Percentiles rank a stretch among this genome's conserved stretches.
These are phyloP conservation scores for Drosophila parthenogenetica DNA, from an alignment of 2,888 invertebrate species.

Conservation along the genomic window DNA sequence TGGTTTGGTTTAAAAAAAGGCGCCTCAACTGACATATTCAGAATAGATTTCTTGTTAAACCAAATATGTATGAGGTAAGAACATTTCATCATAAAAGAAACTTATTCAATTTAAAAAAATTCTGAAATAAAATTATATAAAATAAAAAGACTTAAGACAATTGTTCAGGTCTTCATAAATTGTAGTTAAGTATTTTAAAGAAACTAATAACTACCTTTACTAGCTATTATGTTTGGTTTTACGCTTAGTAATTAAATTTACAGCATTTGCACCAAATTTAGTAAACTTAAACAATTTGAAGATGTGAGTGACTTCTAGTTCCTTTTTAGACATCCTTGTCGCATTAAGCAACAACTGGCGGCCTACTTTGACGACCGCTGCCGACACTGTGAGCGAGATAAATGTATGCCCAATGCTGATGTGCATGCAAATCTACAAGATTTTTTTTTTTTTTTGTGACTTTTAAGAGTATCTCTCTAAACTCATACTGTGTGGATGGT, in stretches of 20 bases:
- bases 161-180: no score
- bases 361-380: conserved; percentile 49
- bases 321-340: conserved; percentile 43
- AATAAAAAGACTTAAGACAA: no score
- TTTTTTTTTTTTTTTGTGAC: conserved; percentile 38
- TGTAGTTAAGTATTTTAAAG: no score
- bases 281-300: neutral
- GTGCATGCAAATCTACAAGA: conserved; percentile 76
- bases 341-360: conserved; percentile 61
- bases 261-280: neutral
- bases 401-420: conserved; percentile 75
- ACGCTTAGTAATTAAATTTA: neutral
- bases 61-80: conserved; percentile 1
- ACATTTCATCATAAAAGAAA: neutral
- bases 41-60: conserved; percentile 30
- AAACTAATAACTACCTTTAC: no score
- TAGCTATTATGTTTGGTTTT: no score
- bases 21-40: conserved; percentile 21
- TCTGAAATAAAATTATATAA: no score
- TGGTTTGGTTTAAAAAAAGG: neutral
- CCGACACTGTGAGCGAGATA: conserved; percentile 64
- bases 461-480: conserved; percentile 39
- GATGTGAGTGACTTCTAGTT: conserved; percentile 4
- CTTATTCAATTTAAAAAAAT: neutral
- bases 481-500: conserved; percentile 21